Percentiles rank a stretch among this genome's conserved stretches.
phyloP scores from a whole-genome alignment of 2,888 invertebrate species.

The Phasia obesa region DNA sequence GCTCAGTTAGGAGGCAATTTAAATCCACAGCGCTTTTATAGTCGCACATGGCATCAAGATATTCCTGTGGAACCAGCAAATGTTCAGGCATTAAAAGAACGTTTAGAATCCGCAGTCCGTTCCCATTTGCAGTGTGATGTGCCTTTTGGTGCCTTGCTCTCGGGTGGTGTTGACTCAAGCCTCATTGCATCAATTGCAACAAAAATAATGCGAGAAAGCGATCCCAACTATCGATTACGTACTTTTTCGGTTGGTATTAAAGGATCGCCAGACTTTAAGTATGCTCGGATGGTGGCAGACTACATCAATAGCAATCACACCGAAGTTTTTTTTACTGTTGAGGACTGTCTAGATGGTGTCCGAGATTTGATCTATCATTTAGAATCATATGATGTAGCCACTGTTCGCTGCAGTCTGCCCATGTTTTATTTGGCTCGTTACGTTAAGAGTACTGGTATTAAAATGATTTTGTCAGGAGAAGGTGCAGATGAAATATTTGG shows the following conservation, averaged over 20 bases:
- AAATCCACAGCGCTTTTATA: conserved; percentile 76
- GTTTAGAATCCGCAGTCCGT: conserved; percentile 80
- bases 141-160: conserved; percentile 80
- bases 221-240: conserved; percentile 82
- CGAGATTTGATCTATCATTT: conserved; percentile 93
- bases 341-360: conserved; percentile 86
- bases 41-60: conserved; percentile 77
- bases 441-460: conserved; percentile 92
- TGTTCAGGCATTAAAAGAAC: conserved; percentile 75
- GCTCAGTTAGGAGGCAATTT: conserved; percentile 77
- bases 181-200: conserved; percentile 82
- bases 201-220: conserved; percentile 79
- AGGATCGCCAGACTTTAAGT: conserved; percentile 93
- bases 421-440: conserved; percentile 93
- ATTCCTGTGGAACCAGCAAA: conserved; percentile 77
- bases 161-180: conserved; percentile 82
- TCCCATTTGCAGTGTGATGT: conserved; percentile 82
- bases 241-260: conserved; percentile 97
- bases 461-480: conserved; percentile 95
- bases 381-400: conserved; percentile 88
- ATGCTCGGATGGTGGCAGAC: conserved; percentile 92
- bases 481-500: conserved; percentile 97
- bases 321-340: conserved; percentile 92
- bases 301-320: conserved; percentile 95
- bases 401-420: conserved; percentile 82